Evolutionary conservation across 1,140 invertebrate genomes (phyloP).

Genomic region (Ptiloglossa arizonensis): DNA sequence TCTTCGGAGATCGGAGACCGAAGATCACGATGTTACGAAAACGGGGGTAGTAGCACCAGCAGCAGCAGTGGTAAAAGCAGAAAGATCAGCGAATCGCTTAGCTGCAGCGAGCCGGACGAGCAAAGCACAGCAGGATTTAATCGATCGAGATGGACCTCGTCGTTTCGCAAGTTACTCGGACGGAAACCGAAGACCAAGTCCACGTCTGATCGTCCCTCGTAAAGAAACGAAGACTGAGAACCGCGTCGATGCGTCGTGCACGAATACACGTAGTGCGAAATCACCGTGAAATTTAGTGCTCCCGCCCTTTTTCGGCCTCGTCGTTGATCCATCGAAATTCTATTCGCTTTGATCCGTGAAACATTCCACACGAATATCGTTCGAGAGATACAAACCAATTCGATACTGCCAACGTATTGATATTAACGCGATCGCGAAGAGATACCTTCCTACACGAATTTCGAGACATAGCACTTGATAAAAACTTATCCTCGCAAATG

Average conservation of each 20-base stretch:
- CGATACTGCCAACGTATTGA: conserved; percentile 46
- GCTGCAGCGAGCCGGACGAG: conserved; percentile 67
- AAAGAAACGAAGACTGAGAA: conserved; percentile 49
- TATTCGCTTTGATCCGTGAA: conserved; percentile 22
- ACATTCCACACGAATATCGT: conserved; percentile 31
- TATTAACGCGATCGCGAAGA: not conserved
- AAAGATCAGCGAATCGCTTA: conserved; percentile 73
- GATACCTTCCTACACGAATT: conserved; percentile 14
- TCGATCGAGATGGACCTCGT: conserved; percentile 82
- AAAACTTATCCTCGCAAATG: conserved; percentile 19
- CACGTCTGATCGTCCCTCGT: conserved; percentile 37
- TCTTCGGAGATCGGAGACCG: conserved; percentile 79
- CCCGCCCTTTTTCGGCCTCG: conserved; percentile 28
- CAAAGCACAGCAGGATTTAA: conserved; percentile 61
- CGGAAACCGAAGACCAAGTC: conserved; percentile 78
- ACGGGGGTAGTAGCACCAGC: conserved; percentile 67
- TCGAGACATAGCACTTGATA: not conserved
- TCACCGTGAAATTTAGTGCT: conserved; percentile 44
- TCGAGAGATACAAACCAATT: conserved; percentile 11
- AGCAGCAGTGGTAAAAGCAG: conserved; percentile 74
- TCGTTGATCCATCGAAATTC: conserved; percentile 22
- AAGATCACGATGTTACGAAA: conserved; percentile 77
- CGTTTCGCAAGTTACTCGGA: conserved; percentile 82
- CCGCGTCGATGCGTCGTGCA: conserved; percentile 20
- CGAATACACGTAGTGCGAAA: conserved; percentile 33